These are phyloP conservation scores for Merops nubicus DNA, from an alignment of 2,113 vertebrate species.

Conservation along the genomic window DNA sequence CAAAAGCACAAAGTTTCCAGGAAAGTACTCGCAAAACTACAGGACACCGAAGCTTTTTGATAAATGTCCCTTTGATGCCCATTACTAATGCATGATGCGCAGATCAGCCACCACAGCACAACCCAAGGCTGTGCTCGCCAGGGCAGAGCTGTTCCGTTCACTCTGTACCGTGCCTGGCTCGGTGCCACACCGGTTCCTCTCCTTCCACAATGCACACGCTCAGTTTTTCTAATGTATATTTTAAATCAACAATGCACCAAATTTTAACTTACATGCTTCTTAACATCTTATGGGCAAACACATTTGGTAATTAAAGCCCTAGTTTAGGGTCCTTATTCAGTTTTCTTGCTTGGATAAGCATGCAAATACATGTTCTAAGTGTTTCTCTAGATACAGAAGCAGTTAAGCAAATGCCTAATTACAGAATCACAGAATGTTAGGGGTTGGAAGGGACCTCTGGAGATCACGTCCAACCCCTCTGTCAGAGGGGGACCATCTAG, in stretches of 20 bases:
- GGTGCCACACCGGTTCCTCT: neutral
- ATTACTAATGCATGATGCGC: accelerated
- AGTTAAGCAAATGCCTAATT: neutral
- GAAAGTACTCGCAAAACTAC: accelerated
- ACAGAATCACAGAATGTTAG: no score
- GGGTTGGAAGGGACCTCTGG: no score
- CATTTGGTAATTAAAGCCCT: neutral
- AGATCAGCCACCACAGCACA: accelerated
- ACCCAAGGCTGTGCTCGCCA: neutral
- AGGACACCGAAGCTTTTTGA: accelerated
- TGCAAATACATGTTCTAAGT: neutral
- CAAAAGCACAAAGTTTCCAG: neutral
- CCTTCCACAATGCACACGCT: neutral
- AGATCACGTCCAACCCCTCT: no score
- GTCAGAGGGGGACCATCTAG: no score
- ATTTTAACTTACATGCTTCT: neutral
- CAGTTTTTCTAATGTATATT: neutral
- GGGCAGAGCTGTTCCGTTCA: no score
- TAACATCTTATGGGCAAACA: neutral
- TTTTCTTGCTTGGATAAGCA: neutral
- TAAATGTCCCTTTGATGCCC: neutral
- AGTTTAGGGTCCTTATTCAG: neutral
- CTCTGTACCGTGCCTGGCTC: neutral
- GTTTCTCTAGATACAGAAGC: neutral
- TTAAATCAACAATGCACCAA: neutral